These are phyloP conservation scores for Dorcus parallelipipedus DNA, from an alignment of 2,888 invertebrate genomes.

Conservation along the genomic window DNA sequence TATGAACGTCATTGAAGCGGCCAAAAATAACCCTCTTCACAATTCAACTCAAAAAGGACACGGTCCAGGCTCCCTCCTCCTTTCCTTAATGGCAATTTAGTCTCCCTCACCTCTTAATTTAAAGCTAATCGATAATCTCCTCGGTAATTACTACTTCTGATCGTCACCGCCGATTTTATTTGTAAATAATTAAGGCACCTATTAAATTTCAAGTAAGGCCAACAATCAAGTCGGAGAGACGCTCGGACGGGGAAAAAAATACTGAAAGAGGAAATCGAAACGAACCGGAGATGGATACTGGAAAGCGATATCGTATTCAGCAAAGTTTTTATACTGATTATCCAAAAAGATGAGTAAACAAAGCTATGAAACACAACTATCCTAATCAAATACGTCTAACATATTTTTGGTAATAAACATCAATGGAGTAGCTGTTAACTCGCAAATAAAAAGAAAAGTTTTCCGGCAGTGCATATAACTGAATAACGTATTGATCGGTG, in stretches of 20 bases:
- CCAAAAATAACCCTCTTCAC: conserved; percentile 7
- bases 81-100: not conserved
- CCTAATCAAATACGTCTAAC: conserved; percentile 10
- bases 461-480: too few species aligned
- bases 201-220: too few species aligned
- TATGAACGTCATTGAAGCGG: not conserved
- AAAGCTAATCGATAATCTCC: conserved; percentile 13
- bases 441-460: too few species aligned
- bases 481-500: too few species aligned
- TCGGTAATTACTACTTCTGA: conserved; percentile 15
- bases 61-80: conserved; percentile 7
- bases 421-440: too few species aligned
- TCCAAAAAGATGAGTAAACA: conserved; percentile 13
- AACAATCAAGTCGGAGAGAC: too few species aligned
- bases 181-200: not conserved
- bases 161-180: conserved; percentile 12
- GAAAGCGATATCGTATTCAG: conserved; percentile 18
- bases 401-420: too few species aligned
- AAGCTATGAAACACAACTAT: conserved; percentile 20
- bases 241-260: too few species aligned
- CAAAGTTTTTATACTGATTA: conserved; percentile 11
- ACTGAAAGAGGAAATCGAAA: conserved; percentile 6
- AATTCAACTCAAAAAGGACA: conserved; percentile 7
- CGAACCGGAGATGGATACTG: conserved; percentile 9
- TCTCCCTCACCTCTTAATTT: conserved; percentile 11